These are phyloP conservation scores for Denticeps clupeoides DNA, from an alignment of 2,797 vertebrate genomes.

Conservation along the genomic window DNA sequence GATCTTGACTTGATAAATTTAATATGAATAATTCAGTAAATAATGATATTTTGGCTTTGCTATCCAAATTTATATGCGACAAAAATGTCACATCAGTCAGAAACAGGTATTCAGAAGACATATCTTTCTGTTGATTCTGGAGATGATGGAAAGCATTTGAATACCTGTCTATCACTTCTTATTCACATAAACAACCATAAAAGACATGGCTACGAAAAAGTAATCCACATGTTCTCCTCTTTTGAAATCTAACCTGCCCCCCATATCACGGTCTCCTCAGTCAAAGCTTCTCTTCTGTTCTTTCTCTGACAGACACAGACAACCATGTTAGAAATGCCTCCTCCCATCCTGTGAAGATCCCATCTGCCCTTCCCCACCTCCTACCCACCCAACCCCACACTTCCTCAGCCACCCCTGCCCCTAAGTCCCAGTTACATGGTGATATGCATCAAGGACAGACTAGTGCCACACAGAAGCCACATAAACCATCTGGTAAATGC, in stretches of 20 bases:
- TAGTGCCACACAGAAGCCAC: conserved; percentile 39
- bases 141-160: conserved; percentile 11
- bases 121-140: conserved; percentile 4
- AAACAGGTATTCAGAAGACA: conserved; percentile 10
- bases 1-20: too few species aligned
- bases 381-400: conserved; percentile 39
- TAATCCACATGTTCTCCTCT: conserved; percentile 5
- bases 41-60: too few species aligned
- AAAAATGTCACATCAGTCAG: neutral
- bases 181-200: neutral
- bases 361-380: conserved; percentile 29
- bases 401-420: conserved; percentile 29
- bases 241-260: neutral
- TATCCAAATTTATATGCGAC: neutral
- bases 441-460: conserved; percentile 26
- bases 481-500: conserved; percentile 45
- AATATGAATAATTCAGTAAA: too few species aligned
- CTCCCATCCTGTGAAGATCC: conserved; percentile 24
- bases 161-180: conserved; percentile 7
- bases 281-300: conserved; percentile 34
- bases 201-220: neutral
- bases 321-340: conserved; percentile 43
- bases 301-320: conserved; percentile 43
- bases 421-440: conserved; percentile 27
- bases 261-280: conserved; percentile 24